Percentiles rank a stretch among this genome's conserved stretches.
These are phyloP conservation scores for Seira ritae DNA, from an alignment of 2,888 invertebrate genomes.

Conservation along the genomic window DNA sequence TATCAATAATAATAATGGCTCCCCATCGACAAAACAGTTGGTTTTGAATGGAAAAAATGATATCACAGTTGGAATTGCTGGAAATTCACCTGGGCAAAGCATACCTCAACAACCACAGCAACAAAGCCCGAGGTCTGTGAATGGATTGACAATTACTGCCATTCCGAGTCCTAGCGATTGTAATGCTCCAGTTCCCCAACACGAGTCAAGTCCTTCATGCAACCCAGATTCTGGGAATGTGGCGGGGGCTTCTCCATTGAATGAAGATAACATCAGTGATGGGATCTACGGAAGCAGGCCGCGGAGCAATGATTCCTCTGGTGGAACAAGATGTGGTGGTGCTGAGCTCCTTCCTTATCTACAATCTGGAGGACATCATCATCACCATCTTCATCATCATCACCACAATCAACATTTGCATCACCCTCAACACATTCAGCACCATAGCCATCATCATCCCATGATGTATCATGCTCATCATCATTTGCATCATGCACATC, in stretches of 20 bases:
- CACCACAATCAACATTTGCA: conserved; percentile 11
- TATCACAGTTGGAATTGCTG: conserved; percentile 39
- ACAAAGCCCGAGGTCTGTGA: conserved; percentile 38
- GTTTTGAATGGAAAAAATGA: conserved; percentile 43
- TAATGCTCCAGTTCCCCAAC: neutral
- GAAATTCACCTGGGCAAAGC: conserved; percentile 3
- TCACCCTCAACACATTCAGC: neutral
- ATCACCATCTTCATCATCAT: conserved; percentile 20
- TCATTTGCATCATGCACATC: conserved; percentile 31
- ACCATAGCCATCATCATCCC: neutral
- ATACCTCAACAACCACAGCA: conserved; percentile 5
- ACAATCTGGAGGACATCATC: conserved; percentile 34
- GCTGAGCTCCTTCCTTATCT: conserved; percentile 28
- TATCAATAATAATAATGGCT: neutral
- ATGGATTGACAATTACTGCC: conserved; percentile 39
- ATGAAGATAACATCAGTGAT: neutral
- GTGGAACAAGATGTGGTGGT: conserved; percentile 23
- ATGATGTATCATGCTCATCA: conserved; percentile 11
- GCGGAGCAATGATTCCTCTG: conserved; percentile 13
- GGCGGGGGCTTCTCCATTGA: neutral
- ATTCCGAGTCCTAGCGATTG: conserved; percentile 24
- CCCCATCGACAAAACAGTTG: conserved; percentile 6
- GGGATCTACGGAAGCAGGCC: conserved; percentile 21
- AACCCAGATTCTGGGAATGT: conserved; percentile 7
- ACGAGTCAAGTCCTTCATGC: neutral